A percentile compares a stretch with the other conserved stretches of the same genome.
Evolutionary conservation across 2,888 invertebrate species (phyloP).

Genomic region (Dryocosmus kuriphilus): DNA sequence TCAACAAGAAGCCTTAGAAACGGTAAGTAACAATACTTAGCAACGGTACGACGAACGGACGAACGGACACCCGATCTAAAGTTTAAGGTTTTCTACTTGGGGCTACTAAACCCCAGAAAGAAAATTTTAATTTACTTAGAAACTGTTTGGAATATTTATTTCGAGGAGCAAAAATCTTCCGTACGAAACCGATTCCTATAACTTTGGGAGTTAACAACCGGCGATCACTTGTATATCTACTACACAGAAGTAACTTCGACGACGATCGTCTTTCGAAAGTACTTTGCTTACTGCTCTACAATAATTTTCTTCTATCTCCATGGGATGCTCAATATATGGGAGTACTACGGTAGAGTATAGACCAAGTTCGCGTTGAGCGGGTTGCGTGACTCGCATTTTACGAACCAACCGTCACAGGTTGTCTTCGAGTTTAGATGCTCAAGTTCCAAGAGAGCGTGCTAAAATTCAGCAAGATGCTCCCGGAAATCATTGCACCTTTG

Average conservation of each 20-base stretch:
- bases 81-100: no score
- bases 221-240: background rate
- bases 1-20: no score
- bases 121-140: no score
- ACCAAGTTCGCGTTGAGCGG: background rate
- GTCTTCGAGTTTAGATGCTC: background rate
- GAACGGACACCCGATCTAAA: no score
- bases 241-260: background rate
- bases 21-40: no score
- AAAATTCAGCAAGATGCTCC: conserved; percentile 20
- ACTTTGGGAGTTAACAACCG: background rate
- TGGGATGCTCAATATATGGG: background rate
- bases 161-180: background rate
- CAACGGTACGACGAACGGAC: no score
- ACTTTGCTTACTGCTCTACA: background rate
- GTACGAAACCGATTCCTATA: background rate
- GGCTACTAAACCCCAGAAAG: no score
- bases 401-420: background rate
- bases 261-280: background rate
- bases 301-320: background rate
- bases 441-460: conserved; percentile 5
- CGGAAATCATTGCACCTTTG: conserved; percentile 15
- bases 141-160: background rate
- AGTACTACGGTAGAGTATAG: background rate
- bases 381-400: conserved; percentile 14